Conservation (phyloP, 2,113 vertebrate genomes). For the Noturus placidus region DNA sequence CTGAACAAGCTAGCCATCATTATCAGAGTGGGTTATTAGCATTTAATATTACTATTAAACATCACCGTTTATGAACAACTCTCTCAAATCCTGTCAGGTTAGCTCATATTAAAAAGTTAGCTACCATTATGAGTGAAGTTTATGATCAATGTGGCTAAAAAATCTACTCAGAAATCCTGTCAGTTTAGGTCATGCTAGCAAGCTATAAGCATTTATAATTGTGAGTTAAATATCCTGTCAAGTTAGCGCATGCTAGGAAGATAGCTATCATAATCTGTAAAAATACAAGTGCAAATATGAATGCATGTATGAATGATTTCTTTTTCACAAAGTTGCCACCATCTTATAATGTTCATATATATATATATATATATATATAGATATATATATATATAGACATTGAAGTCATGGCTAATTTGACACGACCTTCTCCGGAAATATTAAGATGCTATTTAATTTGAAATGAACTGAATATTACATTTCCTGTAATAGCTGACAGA, state of each 20-base stretch:
- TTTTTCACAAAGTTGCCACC: background rate
- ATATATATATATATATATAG: no score
- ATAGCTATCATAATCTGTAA: background rate
- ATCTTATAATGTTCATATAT: no score
- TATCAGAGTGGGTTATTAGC: background rate
- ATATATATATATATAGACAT: no score
- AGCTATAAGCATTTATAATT: background rate
- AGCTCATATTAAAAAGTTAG: background rate
- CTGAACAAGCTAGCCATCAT: background rate
- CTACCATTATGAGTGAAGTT: background rate
- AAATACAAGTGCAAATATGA: background rate
- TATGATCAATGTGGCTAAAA: background rate
- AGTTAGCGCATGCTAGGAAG: background rate
- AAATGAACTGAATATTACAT: background rate
- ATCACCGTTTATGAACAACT: background rate
- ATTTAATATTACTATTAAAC: no score
- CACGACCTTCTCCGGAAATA: background rate
- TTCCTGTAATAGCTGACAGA: constrained; percentile 17
- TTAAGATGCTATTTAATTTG: background rate
- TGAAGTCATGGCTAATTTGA: constrained; percentile 3
- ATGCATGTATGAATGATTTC: background rate
- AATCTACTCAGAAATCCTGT: background rate
- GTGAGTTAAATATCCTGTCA: background rate
- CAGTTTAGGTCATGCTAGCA: background rate
- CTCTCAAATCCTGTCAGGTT: background rate